Conservation (phyloP, 2,797 vertebrate species). For the Perodicticus potto region DNA sequence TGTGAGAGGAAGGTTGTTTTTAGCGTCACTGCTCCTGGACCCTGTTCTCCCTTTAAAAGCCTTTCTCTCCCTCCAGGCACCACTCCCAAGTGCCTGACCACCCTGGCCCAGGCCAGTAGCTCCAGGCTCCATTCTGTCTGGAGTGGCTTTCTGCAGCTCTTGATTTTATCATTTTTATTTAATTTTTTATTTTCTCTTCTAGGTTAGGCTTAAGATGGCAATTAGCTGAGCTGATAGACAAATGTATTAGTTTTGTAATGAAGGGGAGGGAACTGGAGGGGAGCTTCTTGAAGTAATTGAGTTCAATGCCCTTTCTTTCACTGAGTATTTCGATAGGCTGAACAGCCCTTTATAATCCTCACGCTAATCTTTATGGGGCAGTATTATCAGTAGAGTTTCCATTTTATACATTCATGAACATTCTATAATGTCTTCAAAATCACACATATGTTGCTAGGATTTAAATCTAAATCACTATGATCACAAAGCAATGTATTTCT, state of each 20-base stretch:
- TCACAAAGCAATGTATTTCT: background rate
- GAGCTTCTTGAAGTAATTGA: background rate
- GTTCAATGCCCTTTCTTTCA: background rate
- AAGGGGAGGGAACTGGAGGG: background rate
- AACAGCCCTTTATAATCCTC: background rate
- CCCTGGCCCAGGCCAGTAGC: accelerated
- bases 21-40: background rate
- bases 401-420: background rate
- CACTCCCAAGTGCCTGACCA: background rate
- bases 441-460: background rate
- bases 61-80: background rate
- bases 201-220: background rate
- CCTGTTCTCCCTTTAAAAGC: background rate
- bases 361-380: background rate
- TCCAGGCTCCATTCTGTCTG: background rate
- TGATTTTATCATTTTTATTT: background rate
- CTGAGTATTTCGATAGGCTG: background rate
- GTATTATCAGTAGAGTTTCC: background rate
- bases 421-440: background rate
- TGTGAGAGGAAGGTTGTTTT: background rate
- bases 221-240: constrained; percentile 14
- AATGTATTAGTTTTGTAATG: constrained; percentile 22
- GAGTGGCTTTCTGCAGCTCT: background rate
- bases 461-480: background rate
- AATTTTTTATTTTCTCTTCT: background rate